These are phyloP conservation scores for Drosophila mettleri DNA, from an alignment of 2,888 invertebrate genomes.

Conservation along the genomic window DNA sequence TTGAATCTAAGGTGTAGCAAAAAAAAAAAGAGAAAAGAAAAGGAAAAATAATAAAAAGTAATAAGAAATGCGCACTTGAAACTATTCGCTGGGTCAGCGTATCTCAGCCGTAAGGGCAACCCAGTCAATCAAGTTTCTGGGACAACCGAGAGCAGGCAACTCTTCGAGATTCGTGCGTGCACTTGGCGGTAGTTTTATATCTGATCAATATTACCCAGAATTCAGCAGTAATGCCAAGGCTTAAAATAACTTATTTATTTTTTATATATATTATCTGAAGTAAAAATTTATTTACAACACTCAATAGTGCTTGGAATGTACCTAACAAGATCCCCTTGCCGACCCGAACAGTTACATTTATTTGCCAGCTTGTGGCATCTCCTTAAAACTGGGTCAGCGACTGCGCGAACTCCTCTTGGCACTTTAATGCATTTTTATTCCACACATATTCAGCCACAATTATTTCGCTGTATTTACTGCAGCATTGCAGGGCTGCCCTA, in stretches of 20 bases:
- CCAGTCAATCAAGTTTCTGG: constrained; percentile 28
- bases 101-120: constrained; percentile 6
- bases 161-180: background rate
- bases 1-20: constrained; percentile 69
- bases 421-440: constrained; percentile 58
- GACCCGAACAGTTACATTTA: constrained; percentile 5
- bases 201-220: background rate
- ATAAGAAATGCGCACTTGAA: constrained; percentile 54
- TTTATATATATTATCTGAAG: background rate
- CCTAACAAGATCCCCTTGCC: constrained; percentile 20
- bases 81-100: constrained; percentile 39
- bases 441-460: constrained; percentile 56
- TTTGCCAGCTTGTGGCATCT: constrained; percentile 13
- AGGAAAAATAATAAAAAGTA: constrained; percentile 4
- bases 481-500: constrained; percentile 28
- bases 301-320: constrained; percentile 11
- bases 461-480: constrained; percentile 53
- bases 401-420: constrained; percentile 28
- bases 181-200: background rate
- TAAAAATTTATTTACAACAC: background rate
- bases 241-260: background rate
- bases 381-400: constrained; percentile 49
- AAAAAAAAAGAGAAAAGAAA: background rate
- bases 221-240: background rate
- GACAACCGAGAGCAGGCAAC: constrained; percentile 4